Evolutionary conservation across 2,113 vertebrate genomes (phyloP).

Genomic region (Scolopax mira): DNA sequence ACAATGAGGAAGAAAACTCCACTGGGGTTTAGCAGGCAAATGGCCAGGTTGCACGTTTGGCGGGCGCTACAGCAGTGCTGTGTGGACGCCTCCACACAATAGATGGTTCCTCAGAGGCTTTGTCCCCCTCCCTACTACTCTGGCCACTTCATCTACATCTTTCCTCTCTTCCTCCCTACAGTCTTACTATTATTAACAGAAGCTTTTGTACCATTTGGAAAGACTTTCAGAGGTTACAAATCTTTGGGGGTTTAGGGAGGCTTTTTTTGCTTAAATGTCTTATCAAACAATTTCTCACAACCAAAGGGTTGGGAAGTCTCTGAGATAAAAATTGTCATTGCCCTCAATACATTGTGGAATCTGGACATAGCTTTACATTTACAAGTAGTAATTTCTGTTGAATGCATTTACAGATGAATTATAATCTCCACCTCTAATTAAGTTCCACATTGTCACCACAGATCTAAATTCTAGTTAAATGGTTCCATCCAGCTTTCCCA

Average conservation of each 20-base stretch:
- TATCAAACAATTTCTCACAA: not conserved
- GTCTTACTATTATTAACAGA: not conserved
- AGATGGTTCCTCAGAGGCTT: not conserved
- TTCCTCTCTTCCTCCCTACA: not conserved
- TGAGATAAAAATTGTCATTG: not conserved
- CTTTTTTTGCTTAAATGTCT: not conserved
- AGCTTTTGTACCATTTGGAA: not conserved
- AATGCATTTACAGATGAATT: not conserved
- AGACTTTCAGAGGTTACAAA: not conserved
- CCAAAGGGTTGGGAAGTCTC: not conserved
- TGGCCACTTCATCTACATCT: not conserved
- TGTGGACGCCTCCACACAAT: not conserved
- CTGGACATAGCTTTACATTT: not conserved
- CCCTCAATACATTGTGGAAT: not conserved
- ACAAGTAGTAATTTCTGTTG: not conserved
- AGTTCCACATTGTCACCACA: not conserved
- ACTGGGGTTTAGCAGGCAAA: not conserved
- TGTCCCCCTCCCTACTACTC: not conserved
- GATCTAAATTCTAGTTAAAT: not conserved
- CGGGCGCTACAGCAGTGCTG: accelerated
- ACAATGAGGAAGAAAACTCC: not conserved
- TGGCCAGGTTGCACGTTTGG: not conserved
- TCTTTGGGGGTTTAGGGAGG: not conserved
- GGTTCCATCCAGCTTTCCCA: not conserved
- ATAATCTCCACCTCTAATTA: not conserved